Percentiles rank a stretch among this genome's conserved stretches.
These are phyloP conservation scores for Drosophila ananassae DNA, from an alignment of 1,140 invertebrate genomes.

Conservation along the genomic window DNA sequence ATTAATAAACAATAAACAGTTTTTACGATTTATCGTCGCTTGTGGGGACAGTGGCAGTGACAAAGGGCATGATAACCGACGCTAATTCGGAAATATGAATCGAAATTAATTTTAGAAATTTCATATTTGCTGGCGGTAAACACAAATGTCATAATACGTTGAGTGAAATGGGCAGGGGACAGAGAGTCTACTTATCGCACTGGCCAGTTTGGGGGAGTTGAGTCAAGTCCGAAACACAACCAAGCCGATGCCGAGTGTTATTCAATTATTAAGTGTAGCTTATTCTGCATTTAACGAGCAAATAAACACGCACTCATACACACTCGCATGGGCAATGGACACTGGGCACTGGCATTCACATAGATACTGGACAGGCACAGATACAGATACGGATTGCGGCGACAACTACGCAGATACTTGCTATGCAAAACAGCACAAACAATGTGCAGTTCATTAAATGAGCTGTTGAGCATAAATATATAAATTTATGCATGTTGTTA, in stretches of 20 bases:
- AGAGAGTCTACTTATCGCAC: slow-evolving; percentile 49
- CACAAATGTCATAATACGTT: slow-evolving; percentile 42
- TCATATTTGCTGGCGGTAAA: slow-evolving; percentile 43
- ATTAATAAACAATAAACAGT: no score
- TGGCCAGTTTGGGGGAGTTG: slow-evolving; percentile 47
- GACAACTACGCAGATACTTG: slow-evolving; percentile 26
- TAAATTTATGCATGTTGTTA: slow-evolving; percentile 70
- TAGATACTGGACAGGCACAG: slow-evolving; percentile 9
- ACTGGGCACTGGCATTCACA: not conserved
- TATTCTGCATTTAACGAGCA: slow-evolving; percentile 71
- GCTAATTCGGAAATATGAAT: slow-evolving; percentile 23
- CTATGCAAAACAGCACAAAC: slow-evolving; percentile 52
- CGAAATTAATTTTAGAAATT: slow-evolving; percentile 63
- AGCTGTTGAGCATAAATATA: slow-evolving; percentile 55
- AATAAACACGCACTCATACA: slow-evolving; percentile 27
- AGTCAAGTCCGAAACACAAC: slow-evolving; percentile 10
- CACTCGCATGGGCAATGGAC: not conserved
- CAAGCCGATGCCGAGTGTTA: slow-evolving; percentile 41
- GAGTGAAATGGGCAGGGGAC: slow-evolving; percentile 7
- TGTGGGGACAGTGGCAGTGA: slow-evolving; percentile 10
- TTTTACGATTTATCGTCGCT: slow-evolving; percentile 42
- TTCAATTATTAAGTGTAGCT: slow-evolving; percentile 71
- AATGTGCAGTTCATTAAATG: slow-evolving; percentile 74
- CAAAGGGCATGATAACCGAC: slow-evolving; percentile 32
- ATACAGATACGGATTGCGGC: slow-evolving; percentile 8